A percentile compares a stretch with the other conserved stretches of the same genome.
Evolutionary conservation across 53 echinoderm and acorn worm species (phyloP).

Genomic region (Actinopyga echinites): DNA sequence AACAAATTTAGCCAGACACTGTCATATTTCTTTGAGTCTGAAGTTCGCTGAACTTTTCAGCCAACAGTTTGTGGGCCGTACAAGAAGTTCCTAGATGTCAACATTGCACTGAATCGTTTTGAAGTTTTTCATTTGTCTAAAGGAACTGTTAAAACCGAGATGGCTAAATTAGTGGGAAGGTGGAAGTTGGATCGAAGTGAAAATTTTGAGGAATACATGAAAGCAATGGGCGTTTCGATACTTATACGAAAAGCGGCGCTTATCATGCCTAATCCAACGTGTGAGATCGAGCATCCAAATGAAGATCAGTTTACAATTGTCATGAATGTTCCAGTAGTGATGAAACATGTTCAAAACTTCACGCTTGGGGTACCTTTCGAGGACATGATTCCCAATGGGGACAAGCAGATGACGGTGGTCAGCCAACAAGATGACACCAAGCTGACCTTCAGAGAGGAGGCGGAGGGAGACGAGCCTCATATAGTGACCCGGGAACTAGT

Average conservation of each 20-base stretch:
- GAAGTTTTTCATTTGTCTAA: too few species aligned
- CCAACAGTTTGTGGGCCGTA: too few species aligned
- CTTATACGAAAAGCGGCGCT: constrained; percentile 81
- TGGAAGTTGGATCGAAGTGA: constrained; percentile 92
- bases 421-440: constrained; percentile 71
- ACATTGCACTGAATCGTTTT: too few species aligned
- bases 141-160: constrained; percentile 5
- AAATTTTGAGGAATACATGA: constrained; percentile 91
- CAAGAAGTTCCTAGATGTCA: too few species aligned
- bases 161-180: constrained; percentile 74
- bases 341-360: constrained; percentile 87
- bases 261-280: constrained; percentile 80
- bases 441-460: constrained; percentile 71
- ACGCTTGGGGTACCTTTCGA: constrained; percentile 75
- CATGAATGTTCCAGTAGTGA: constrained; percentile 94
- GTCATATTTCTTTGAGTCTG: too few species aligned
- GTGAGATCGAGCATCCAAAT: constrained; percentile 62
- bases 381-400: constrained; percentile 81
- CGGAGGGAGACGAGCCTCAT: constrained; percentile 67
- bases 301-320: constrained; percentile 72
- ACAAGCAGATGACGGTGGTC: constrained; percentile 77
- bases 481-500: constrained; percentile 80
- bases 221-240: constrained; percentile 77
- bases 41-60: too few species aligned
- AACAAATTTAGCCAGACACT: too few species aligned